Base-by-base conservation (phyloP, 2,113 vertebrate species). In the Carettochelys insculpta region DNA sequence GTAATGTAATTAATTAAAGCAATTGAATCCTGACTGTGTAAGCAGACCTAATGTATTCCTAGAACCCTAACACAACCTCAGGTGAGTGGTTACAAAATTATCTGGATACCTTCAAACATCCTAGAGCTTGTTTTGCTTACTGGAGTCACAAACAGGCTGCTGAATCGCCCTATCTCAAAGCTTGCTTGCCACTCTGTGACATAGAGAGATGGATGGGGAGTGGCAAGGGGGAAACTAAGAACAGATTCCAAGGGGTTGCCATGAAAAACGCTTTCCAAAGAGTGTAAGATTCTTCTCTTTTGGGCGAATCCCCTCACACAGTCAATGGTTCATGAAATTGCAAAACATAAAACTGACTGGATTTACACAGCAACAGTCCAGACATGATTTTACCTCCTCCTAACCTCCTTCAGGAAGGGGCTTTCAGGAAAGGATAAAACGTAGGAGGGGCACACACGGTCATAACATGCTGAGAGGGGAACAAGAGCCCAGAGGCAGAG, bases 171-270 rank as follows among this genome's bases (percentile, higher is more conserved):
- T 10, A 2, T 1, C 9, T 11, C 41, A 19, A 56, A 27, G 47
- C n/a, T 48, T 76, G 0, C 0, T 43, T 45, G 43, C 73, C 27
- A 22, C 45, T 71, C 0, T 0, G 53, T 9, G 14, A 68, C n/a
- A 19, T 17, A 71, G n/a, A 5, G 79, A 79, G 51, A 54, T 31
- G 86, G 1, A 38, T 52, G 87, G 87, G 73, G 80, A 73, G 1
- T 3, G 4, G 78, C n/a, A 52, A 82, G 76, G 87, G 90, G 90
- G 83, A 43, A 51, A 79, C 34, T 1, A 0, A 41, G 41, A 38
- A 1, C 17, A 10, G 43, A 0, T 0, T 48, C 76, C 3, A n/a
- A 51, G 68, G 47, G 22, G 1, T 1, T 50, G 58, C 48, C 58
- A 38, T 47, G 53, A 68, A 53, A 81, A 77, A 58, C 51, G 31